Conservation (phyloP, 2,888 invertebrate species). For the Balanococcus diminutus region DNA sequence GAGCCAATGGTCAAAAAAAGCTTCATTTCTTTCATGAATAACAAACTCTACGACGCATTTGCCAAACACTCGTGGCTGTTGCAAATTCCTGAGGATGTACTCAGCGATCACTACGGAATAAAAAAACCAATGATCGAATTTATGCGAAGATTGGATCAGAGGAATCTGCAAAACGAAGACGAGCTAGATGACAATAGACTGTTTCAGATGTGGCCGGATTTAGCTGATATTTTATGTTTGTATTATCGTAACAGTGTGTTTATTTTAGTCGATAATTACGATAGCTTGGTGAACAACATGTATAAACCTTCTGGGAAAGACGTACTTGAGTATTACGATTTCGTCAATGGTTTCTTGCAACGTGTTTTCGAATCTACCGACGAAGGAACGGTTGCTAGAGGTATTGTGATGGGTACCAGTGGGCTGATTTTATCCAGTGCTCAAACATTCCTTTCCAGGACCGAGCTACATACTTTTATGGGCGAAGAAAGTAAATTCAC, state of each 20-base stretch:
- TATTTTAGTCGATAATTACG: neutral
- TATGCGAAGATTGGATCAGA: neutral
- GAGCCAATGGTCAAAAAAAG: too few species aligned
- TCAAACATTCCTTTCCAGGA: neutral
- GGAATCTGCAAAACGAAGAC: neutral
- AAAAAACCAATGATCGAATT: neutral
- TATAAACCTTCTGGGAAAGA: neutral
- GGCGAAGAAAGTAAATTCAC: slow-evolving; percentile 1
- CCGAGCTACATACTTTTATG: neutral
- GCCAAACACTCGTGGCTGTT: neutral
- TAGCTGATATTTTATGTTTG: neutral
- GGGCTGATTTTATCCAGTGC: neutral
- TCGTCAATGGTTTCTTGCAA: neutral
- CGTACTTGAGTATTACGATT: neutral
- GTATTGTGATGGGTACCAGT: neutral
- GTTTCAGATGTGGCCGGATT: neutral
- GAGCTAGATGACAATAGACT: neutral
- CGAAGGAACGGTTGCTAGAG: neutral
- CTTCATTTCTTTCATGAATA: too few species aligned
- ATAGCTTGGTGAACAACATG: neutral
- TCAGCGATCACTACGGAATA: neutral
- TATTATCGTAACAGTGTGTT: neutral
- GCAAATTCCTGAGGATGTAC: neutral
- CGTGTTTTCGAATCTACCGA: neutral
- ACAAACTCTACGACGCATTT: neutral